Evolutionary conservation across 2,888 invertebrate species (phyloP).

Genomic region (Tubulanus polymorphus): DNA sequence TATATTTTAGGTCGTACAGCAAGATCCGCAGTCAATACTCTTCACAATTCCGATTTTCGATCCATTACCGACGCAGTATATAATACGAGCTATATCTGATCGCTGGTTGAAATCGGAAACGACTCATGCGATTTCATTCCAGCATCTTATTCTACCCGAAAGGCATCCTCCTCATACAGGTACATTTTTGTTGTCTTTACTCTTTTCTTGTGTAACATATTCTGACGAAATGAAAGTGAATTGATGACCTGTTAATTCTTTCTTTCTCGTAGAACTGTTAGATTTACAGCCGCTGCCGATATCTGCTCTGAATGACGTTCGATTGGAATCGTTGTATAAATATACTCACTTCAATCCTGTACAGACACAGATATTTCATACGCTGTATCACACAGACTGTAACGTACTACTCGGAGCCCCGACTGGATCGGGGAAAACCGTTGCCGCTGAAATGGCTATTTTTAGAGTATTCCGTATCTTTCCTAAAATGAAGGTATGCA

Average conservation of each 20-base stretch:
- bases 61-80: conserved; percentile 84
- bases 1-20: conserved; percentile 61
- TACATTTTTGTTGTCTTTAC: conserved; percentile 40
- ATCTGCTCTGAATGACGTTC: conserved; percentile 71
- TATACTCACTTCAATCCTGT: conserved; percentile 98
- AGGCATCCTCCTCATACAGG: conserved; percentile 88
- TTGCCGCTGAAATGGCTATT: conserved; percentile 96
- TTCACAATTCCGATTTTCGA: conserved; percentile 92
- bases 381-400: conserved; percentile 87
- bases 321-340: conserved; percentile 76
- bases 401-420: conserved; percentile 87
- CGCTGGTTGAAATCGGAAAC: conserved; percentile 68
- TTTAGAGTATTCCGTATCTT: conserved; percentile 81
- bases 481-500: conserved; percentile 59
- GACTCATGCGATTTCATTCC: conserved; percentile 62
- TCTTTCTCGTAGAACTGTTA: conserved; percentile 66
- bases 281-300: conserved; percentile 87
- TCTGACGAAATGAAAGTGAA: neutral
- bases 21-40: conserved; percentile 76
- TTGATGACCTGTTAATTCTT: neutral
- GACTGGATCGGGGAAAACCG: conserved; percentile 96
- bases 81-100: conserved; percentile 81
- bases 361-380: conserved; percentile 95
- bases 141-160: conserved; percentile 85
- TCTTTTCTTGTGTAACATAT: neutral